phyloP scores from a whole-genome alignment of 2,888 invertebrate genomes.

The Flexamia atlantica region DNA sequence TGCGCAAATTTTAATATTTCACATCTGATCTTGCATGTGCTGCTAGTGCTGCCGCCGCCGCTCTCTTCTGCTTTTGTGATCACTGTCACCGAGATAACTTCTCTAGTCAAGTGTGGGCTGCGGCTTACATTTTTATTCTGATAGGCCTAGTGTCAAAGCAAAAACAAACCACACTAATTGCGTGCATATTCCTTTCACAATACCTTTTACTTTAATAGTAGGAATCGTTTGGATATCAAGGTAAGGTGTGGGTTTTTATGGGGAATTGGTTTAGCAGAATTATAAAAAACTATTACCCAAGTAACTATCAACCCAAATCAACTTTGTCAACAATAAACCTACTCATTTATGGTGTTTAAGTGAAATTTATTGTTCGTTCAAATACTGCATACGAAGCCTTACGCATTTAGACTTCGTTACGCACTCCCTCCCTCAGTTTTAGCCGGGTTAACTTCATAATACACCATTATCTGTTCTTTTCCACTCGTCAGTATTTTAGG shows the following conservation, averaged over 20 bases:
- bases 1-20: conserved; percentile 63
- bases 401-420: too few relatives aligned
- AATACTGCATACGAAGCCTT: too few relatives aligned
- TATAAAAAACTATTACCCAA: too few relatives aligned
- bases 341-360: too few relatives aligned
- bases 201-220: background rate
- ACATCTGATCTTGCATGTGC: conserved; percentile 55
- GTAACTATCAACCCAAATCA: too few relatives aligned
- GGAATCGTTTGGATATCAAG: background rate
- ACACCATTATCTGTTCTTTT: too few relatives aligned
- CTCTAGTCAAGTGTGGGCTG: conserved; percentile 22
- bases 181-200: background rate
- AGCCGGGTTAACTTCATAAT: background rate
- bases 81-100: conserved; percentile 31
- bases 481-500: too few relatives aligned
- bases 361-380: too few relatives aligned
- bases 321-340: too few relatives aligned
- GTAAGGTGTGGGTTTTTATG: conserved; percentile 28
- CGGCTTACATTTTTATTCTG: background rate
- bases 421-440: background rate
- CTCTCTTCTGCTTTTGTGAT: conserved; percentile 7
- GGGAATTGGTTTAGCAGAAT: too few relatives aligned
- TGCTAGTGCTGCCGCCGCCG: conserved; percentile 17
- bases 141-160: too few relatives aligned
- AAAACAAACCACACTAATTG: background rate